phyloP scores from a whole-genome alignment of 2,888 invertebrate species.

The Leptopilina myrica region DNA sequence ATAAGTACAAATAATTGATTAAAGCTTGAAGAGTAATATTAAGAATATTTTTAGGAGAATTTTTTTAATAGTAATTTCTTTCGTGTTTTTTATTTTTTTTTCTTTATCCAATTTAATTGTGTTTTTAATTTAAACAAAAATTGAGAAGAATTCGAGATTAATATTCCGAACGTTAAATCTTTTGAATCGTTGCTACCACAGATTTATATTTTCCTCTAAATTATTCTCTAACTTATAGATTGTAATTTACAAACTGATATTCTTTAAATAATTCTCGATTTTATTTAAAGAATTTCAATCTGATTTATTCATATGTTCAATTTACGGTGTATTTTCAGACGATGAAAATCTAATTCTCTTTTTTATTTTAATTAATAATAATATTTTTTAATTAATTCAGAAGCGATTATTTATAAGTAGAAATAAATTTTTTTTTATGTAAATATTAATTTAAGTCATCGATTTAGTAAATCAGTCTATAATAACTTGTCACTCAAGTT shows the following conservation, averaged over 20 bases:
- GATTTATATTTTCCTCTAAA: no score
- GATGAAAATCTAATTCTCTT: no score
- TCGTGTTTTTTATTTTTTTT: no score
- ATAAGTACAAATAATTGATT: no score
- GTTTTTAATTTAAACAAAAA: not conserved
- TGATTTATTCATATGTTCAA: not conserved
- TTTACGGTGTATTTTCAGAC: not conserved
- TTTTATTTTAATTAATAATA: no score
- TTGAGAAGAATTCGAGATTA: not conserved
- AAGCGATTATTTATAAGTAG: not conserved
- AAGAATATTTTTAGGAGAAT: not conserved
- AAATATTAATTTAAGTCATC: not conserved
- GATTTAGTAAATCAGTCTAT: slow-evolving; percentile 9
- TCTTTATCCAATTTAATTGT: no score
- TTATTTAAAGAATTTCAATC: not conserved
- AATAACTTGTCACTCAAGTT: not conserved
- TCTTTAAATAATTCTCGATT: no score
- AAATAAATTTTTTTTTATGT: not conserved
- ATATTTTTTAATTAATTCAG: no score
- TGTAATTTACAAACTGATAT: no score
- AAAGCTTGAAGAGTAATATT: no score
- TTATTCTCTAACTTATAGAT: no score
- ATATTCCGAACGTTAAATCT: not conserved
- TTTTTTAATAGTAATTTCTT: not conserved
- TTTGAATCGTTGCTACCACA: not conserved